A percentile compares a stretch with the other conserved stretches of the same genome.
Evolutionary conservation across 2,797 vertebrate genomes (phyloP).

Genomic region (Graptemys geographica): DNA sequence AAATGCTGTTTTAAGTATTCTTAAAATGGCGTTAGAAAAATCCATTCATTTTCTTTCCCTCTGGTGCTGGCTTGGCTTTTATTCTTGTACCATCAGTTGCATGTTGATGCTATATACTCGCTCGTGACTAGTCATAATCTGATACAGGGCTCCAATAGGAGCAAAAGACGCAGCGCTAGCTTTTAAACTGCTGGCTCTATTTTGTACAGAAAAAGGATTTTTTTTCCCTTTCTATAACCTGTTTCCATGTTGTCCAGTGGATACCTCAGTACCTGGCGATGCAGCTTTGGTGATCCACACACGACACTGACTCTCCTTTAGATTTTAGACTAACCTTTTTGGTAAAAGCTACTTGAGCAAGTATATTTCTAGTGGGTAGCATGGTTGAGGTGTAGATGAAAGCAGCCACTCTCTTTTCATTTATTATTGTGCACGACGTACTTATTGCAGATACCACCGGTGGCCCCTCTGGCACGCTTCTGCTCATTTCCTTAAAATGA

Average conservation of each 20-base stretch:
- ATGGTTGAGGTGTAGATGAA: neutral
- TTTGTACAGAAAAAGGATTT: neutral
- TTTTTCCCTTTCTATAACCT: neutral
- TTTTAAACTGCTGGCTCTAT: neutral
- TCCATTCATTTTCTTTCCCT: neutral
- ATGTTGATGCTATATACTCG: neutral
- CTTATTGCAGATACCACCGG: neutral
- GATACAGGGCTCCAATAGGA: neutral
- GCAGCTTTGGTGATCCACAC: fast-evolving
- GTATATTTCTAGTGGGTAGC: neutral
- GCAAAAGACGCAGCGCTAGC: neutral
- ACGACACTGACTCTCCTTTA: neutral
- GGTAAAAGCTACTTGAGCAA: neutral
- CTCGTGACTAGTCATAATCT: neutral
- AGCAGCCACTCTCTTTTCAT: neutral
- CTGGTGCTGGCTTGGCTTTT: fast-evolving
- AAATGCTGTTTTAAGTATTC: neutral
- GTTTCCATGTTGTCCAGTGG: neutral
- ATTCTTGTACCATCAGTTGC: neutral
- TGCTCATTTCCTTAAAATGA: neutral
- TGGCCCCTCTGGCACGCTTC: neutral
- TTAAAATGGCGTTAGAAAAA: fast-evolving
- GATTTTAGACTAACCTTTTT: neutral
- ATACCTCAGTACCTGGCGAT: neutral
- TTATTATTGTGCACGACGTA: neutral